Evolutionary conservation across 2,888 invertebrate genomes (phyloP).

Genomic region (Hedychridium roseum): DNA sequence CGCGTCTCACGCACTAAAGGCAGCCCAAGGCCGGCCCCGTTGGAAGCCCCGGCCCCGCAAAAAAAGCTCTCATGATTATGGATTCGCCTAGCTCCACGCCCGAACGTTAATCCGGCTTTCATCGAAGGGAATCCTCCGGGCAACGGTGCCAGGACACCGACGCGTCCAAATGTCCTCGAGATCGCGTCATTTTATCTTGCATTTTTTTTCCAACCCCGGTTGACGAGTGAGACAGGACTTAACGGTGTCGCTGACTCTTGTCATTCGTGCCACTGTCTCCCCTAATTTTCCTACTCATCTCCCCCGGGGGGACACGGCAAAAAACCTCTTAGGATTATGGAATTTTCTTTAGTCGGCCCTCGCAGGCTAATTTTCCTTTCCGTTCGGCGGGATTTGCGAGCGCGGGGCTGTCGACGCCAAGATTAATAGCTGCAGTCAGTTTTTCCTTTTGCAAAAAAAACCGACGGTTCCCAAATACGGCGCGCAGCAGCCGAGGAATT

Average conservation of each 20-base stretch:
- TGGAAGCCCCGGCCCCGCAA: too few species aligned
- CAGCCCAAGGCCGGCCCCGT: too few species aligned
- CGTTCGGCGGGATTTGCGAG: constrained; percentile 3
- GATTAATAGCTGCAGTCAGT: too few species aligned
- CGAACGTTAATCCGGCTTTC: constrained; percentile 18
- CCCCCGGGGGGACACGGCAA: constrained; percentile 7
- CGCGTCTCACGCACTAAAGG: constrained; percentile 11
- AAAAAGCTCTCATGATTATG: constrained; percentile 23
- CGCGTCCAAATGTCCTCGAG: constrained; percentile 15
- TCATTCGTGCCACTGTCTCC: constrained; percentile 13
- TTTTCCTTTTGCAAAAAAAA: too few species aligned
- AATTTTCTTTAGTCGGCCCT: constrained; percentile 12
- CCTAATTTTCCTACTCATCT: constrained; percentile 2
- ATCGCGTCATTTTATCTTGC: constrained; percentile 11
- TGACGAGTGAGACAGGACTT: too few species aligned
- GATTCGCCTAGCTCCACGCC: constrained; percentile 18
- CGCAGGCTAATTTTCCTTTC: constrained; percentile 8
- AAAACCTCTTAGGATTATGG: constrained; percentile 24
- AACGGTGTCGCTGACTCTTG: constrained; percentile 1
- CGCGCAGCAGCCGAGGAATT: too few species aligned
- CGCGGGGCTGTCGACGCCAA: too few species aligned
- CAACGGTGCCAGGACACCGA: constrained; percentile 5
- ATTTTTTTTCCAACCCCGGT: too few species aligned
- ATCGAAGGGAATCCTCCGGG: constrained; percentile 7
- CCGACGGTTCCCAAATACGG: too few species aligned